Percentiles rank a stretch among this genome's conserved stretches.
These are phyloP conservation scores for Adrianichthys oophorus DNA, from an alignment of 2,797 vertebrate species.

Conservation along the genomic window DNA sequence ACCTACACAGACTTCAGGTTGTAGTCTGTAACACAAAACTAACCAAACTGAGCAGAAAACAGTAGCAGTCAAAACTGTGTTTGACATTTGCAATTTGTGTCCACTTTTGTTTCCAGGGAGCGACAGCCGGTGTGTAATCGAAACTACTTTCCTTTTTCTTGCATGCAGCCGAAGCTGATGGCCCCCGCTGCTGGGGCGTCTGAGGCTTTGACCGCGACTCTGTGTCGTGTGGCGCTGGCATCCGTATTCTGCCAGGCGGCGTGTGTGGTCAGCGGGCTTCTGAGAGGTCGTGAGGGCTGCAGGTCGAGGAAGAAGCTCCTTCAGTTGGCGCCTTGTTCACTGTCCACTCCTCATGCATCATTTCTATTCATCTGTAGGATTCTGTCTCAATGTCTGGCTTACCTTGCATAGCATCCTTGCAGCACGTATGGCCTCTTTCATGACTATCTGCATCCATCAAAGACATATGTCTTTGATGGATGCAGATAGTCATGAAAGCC, in stretches of 20 bases:
- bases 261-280: constrained; percentile 67
- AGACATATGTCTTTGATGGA: too few species aligned
- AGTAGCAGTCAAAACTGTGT: constrained; percentile 55
- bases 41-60: constrained; percentile 55
- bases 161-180: constrained; percentile 39
- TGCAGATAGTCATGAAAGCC: too few species aligned
- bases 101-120: constrained; percentile 32
- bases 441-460: constrained; percentile 29
- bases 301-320: constrained; percentile 37
- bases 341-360: neutral
- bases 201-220: constrained; percentile 57
- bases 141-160: constrained; percentile 11
- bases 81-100: constrained; percentile 58
- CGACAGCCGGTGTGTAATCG: constrained; percentile 36
- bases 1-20: constrained; percentile 19
- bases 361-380: constrained; percentile 12
- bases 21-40: constrained; percentile 48
- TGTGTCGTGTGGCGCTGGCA: constrained; percentile 59
- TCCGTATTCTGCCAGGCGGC: constrained; percentile 54
- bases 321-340: constrained; percentile 21
- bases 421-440: constrained; percentile 36
- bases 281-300: constrained; percentile 9
- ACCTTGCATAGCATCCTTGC: constrained; percentile 51
- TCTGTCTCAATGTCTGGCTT: constrained; percentile 26
- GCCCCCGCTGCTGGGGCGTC: constrained; percentile 63